Conservation (phyloP, 2,888 invertebrate species). For the Sinodicranocentrus sp. region DNA sequence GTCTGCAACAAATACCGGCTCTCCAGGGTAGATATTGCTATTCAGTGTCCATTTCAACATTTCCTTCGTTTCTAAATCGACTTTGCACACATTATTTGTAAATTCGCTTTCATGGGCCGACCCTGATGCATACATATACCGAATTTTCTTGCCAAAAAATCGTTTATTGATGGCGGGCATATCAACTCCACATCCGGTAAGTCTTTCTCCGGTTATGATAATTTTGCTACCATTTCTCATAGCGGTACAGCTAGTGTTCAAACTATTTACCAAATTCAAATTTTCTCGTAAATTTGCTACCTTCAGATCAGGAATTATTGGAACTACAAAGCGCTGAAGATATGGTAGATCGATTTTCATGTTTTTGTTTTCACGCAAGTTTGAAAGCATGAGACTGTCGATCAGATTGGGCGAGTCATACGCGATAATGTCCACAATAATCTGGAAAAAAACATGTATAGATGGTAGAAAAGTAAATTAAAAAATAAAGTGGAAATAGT, state of each 20-base stretch:
- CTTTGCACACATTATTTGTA: slow-evolving; percentile 37
- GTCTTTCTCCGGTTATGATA: slow-evolving; percentile 75
- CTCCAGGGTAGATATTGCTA: slow-evolving; percentile 4
- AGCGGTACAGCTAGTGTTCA: slow-evolving; percentile 78
- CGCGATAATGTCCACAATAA: slow-evolving; percentile 78
- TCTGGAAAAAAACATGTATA: slow-evolving; percentile 70
- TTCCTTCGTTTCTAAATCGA: slow-evolving; percentile 52
- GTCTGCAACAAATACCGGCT: slow-evolving; percentile 48
- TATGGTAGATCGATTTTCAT: slow-evolving; percentile 65
- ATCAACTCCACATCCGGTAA: slow-evolving; percentile 78
- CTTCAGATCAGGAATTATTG: slow-evolving; percentile 66
- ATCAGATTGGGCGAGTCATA: slow-evolving; percentile 78
- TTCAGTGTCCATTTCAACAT: slow-evolving; percentile 37
- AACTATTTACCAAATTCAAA: slow-evolving; percentile 49
- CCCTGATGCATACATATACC: slow-evolving; percentile 79
- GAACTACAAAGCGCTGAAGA: slow-evolving; percentile 69
- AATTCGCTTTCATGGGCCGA: slow-evolving; percentile 76
- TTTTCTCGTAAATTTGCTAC: slow-evolving; percentile 54
- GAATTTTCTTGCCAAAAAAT: slow-evolving; percentile 78
- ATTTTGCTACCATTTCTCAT: slow-evolving; percentile 77
- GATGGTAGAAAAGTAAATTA: not conserved
- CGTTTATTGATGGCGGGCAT: slow-evolving; percentile 80
- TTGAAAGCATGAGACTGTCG: slow-evolving; percentile 77
- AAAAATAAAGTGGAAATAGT: not conserved
- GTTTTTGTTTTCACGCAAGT: slow-evolving; percentile 73